phyloP scores from a whole-genome alignment of 2,888 invertebrate genomes.

The Zaprionus bogoriensis region DNA sequence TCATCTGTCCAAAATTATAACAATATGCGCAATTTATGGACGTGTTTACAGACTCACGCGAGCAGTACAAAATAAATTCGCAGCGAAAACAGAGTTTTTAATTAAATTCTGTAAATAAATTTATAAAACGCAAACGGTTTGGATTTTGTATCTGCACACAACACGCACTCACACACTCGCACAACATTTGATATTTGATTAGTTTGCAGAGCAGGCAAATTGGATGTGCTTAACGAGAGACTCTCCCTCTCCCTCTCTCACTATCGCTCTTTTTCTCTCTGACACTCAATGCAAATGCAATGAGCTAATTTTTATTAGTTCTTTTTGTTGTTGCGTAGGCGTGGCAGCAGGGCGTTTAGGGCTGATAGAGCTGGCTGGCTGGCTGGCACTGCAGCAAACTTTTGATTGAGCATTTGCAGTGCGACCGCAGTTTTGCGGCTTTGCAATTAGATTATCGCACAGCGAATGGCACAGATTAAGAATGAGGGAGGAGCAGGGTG shows the following conservation, averaged over 20 bases:
- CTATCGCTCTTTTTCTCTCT: constrained; percentile 11
- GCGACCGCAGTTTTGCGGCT: constrained; percentile 67
- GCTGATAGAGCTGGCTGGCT: neutral
- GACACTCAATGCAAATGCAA: neutral
- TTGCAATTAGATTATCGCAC: constrained; percentile 75
- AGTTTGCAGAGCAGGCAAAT: constrained; percentile 60
- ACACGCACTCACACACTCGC: constrained; percentile 7
- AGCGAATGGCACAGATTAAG: constrained; percentile 3
- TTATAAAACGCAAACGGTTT: constrained; percentile 41
- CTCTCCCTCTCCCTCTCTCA: neutral
- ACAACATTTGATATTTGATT: constrained; percentile 63
- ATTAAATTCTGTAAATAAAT: constrained; percentile 65
- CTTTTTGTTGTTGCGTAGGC: constrained; percentile 11
- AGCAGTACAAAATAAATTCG: constrained; percentile 40
- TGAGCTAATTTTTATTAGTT: too few relatives aligned
- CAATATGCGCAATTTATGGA: constrained; percentile 23
- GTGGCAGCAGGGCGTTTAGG: neutral
- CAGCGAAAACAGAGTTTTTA: constrained; percentile 56
- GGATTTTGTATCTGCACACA: constrained; percentile 47
- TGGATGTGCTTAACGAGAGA: constrained; percentile 40
- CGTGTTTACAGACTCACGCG: constrained; percentile 24
- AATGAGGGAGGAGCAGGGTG: neutral
- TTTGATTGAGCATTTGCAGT: constrained; percentile 70
- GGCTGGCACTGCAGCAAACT: constrained; percentile 38
- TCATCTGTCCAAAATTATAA: constrained; percentile 5